These are phyloP conservation scores for Bombus ignitus DNA, from an alignment of 1,140 invertebrate genomes.

Conservation along the genomic window DNA sequence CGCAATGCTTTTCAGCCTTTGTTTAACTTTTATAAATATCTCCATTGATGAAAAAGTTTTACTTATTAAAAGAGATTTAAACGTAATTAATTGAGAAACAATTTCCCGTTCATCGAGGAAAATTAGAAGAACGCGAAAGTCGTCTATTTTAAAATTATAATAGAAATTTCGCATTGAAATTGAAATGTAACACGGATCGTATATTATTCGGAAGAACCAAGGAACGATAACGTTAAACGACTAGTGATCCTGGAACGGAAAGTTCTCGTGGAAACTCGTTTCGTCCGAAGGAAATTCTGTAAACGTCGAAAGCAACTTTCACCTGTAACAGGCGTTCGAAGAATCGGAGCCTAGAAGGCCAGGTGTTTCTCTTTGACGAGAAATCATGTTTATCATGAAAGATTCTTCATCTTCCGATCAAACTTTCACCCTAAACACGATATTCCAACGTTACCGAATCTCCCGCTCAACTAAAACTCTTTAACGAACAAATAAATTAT, in stretches of 20 bases:
- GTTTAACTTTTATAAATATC: not conserved
- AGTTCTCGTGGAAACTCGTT: constrained; percentile 13
- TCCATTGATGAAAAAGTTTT: no score
- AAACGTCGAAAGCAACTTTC: constrained; percentile 44
- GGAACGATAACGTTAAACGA: not conserved
- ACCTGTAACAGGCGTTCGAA: not conserved
- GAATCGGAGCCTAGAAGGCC: not conserved
- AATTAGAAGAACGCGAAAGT: not conserved
- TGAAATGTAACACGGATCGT: no score
- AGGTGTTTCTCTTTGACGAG: constrained; percentile 5
- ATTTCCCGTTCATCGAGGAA: not conserved
- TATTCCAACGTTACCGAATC: not conserved
- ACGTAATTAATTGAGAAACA: no score
- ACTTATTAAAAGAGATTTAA: no score
- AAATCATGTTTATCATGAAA: not conserved
- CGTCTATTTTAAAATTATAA: not conserved
- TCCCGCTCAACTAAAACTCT: no score
- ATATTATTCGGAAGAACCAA: not conserved
- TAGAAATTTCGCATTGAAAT: not conserved
- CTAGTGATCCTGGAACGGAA: not conserved
- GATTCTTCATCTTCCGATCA: not conserved
- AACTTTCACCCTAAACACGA: not conserved
- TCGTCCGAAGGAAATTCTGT: not conserved
- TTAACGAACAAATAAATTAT: not conserved
- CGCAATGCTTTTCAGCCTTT: not conserved